Percentiles rank a stretch among this genome's conserved stretches.
phyloP scores from a whole-genome alignment of 37 sponge, comb jelly and placozoan species.

The Diacarnus erythraeanus region DNA sequence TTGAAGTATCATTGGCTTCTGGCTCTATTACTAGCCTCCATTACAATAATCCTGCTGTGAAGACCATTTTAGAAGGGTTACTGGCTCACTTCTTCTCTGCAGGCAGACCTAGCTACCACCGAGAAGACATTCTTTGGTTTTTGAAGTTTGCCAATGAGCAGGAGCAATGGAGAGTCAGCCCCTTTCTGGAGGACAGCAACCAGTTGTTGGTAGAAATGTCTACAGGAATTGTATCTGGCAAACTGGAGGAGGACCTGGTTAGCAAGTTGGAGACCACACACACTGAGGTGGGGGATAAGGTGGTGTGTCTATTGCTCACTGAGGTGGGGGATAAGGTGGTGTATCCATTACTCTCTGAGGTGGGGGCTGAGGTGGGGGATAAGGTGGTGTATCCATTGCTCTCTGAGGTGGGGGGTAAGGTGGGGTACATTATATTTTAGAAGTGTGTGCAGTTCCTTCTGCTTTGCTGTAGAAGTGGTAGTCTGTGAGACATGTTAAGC shows the following conservation, averaged over 20 bases:
- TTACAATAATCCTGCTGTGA: neutral
- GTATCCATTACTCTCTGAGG: too few species aligned
- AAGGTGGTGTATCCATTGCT: too few species aligned
- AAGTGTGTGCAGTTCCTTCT: too few species aligned
- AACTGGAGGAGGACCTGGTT: constrained; percentile 22
- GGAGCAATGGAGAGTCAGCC: constrained; percentile 22
- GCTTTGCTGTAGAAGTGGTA: too few species aligned
- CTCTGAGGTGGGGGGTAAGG: too few species aligned
- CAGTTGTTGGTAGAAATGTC: neutral
- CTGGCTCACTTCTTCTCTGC: constrained; percentile 56
- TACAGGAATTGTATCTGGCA: constrained; percentile 2
- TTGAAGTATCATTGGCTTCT: constrained; percentile 11
- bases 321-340: too few species aligned
- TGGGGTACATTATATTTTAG: too few species aligned
- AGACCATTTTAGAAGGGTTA: constrained; percentile 26
- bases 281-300: neutral
- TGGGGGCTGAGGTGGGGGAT: too few species aligned
- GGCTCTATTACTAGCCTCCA: neutral
- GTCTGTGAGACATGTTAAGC: too few species aligned
- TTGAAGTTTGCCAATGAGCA: constrained; percentile 52
- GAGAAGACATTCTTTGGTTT: constrained; percentile 53
- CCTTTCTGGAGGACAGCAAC: neutral
- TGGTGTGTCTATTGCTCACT: too few species aligned
- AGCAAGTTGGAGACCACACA: constrained; percentile 24
- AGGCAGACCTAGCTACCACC: constrained; percentile 8